phyloP scores from a whole-genome alignment of 1,140 invertebrate species.

The Drosophila kurseongensis region DNA sequence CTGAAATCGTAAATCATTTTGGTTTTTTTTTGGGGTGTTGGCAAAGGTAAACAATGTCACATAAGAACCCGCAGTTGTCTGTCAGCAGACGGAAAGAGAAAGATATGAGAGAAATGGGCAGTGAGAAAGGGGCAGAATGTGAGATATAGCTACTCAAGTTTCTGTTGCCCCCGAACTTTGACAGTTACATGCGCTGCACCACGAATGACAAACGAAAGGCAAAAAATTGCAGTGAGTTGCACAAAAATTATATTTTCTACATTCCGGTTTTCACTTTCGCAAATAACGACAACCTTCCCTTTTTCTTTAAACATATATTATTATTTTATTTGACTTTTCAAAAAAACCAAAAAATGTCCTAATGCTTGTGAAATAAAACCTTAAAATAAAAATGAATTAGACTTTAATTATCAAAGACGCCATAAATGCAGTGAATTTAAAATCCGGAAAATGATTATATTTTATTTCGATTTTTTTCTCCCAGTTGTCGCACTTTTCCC shows the following conservation, averaged over 20 bases:
- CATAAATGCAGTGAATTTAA: too few species aligned
- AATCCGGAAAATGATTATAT: neutral
- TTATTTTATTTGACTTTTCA: too few species aligned
- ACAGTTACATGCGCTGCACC: conserved; percentile 67
- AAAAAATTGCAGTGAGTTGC: conserved; percentile 44
- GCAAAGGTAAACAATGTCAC: conserved; percentile 76
- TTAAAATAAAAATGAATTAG: too few species aligned
- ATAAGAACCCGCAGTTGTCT: conserved; percentile 59
- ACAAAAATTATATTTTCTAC: conserved; percentile 14
- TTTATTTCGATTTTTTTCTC: conserved; percentile 6
- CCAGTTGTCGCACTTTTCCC: conserved; percentile 11
- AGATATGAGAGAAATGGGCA: neutral
- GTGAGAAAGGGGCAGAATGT: neutral
- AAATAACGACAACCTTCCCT: too few species aligned
- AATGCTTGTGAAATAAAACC: too few species aligned
- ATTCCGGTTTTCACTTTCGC: conserved; percentile 1
- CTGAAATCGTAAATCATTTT: conserved; percentile 55
- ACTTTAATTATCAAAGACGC: too few species aligned
- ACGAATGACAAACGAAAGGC: conserved; percentile 54
- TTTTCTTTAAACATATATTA: too few species aligned
- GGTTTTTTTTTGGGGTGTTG: conserved; percentile 29
- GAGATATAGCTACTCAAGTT: conserved; percentile 53
- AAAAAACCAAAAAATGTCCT: too few species aligned
- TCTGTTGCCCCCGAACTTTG: conserved; percentile 46
- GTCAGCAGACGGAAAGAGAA: conserved; percentile 15